Evolutionary conservation across 1,140 invertebrate species (phyloP).

Genomic region (Eumeta japonica): DNA sequence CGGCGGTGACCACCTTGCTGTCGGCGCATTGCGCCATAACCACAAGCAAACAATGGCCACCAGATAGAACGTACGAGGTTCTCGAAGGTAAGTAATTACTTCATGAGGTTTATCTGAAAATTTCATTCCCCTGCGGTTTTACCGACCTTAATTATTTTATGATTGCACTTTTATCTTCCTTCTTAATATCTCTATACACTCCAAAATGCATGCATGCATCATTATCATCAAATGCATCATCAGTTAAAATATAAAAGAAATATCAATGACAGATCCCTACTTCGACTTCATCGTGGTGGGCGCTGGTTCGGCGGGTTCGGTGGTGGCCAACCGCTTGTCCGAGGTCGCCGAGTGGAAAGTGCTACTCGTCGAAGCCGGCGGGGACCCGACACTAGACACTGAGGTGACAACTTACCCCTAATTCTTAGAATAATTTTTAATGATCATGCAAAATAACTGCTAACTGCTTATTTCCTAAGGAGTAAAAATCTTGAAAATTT

Average conservation of each 20-base stretch:
- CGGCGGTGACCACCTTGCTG: conserved; percentile 2
- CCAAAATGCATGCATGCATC: too few species aligned
- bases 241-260: too few species aligned
- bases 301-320: too few species aligned
- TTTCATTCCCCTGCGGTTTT: too few species aligned
- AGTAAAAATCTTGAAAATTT: not conserved
- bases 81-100: conserved; percentile 2
- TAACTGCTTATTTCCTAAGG: conserved; percentile 5
- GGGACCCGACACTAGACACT: not conserved
- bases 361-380: not conserved
- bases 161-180: too few species aligned
- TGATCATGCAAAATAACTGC: conserved; percentile 1
- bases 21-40: conserved; percentile 5
- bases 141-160: too few species aligned
- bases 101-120: too few species aligned
- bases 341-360: too few species aligned
- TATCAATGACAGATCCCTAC: too few species aligned
- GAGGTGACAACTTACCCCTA: not conserved
- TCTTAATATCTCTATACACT: too few species aligned
- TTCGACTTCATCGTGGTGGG: too few species aligned
- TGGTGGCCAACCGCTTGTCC: not conserved
- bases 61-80: not conserved
- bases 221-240: too few species aligned
- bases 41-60: conserved; percentile 4
- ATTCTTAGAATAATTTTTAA: not conserved